Percentiles rank a stretch among this genome's conserved stretches.
Conservation (phyloP, 2,797 vertebrate genomes). For the Enteromius anoplus region DNA sequence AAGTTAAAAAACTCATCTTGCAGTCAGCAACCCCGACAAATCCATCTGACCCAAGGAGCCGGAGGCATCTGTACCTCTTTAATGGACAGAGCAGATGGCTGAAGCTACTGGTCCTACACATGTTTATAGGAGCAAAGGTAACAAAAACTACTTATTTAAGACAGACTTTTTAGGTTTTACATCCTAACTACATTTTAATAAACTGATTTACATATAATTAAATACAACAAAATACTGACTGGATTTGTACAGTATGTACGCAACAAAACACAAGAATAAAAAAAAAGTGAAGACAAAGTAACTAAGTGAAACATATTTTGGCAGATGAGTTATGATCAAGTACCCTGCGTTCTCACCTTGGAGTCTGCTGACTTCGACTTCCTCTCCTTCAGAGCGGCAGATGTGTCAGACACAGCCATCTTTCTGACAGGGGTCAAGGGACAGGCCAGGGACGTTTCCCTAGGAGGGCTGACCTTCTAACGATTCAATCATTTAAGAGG, state of each 20-base stretch:
- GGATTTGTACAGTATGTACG: neutral
- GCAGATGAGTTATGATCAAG: constrained; percentile 7
- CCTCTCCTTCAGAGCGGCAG: constrained; percentile 26
- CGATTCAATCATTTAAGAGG: constrained; percentile 68
- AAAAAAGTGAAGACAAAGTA: neutral
- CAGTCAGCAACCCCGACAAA: constrained; percentile 62
- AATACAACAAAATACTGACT: neutral
- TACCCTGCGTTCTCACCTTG: constrained; percentile 45
- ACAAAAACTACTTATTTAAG: neutral
- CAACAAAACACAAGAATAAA: neutral
- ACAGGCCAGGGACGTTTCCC: constrained; percentile 65
- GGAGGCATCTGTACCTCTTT: constrained; percentile 53
- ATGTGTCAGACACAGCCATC: constrained; percentile 48
- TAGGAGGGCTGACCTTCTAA: constrained; percentile 40
- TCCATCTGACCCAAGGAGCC: constrained; percentile 62
- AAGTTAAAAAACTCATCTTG: constrained; percentile 76
- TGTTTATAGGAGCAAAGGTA: constrained; percentile 3
- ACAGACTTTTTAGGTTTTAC: neutral
- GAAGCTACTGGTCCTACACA: constrained; percentile 13
- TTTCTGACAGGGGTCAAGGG: constrained; percentile 70
- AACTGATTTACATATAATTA: neutral
- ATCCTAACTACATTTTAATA: neutral
- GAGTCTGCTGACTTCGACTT: constrained; percentile 6
- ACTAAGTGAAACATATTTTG: neutral
- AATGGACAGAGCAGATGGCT: constrained; percentile 74